Percentiles rank a stretch among this genome's conserved stretches.
phyloP scores from a whole-genome alignment of 1,140 invertebrate genomes.

The Delia radicum region DNA sequence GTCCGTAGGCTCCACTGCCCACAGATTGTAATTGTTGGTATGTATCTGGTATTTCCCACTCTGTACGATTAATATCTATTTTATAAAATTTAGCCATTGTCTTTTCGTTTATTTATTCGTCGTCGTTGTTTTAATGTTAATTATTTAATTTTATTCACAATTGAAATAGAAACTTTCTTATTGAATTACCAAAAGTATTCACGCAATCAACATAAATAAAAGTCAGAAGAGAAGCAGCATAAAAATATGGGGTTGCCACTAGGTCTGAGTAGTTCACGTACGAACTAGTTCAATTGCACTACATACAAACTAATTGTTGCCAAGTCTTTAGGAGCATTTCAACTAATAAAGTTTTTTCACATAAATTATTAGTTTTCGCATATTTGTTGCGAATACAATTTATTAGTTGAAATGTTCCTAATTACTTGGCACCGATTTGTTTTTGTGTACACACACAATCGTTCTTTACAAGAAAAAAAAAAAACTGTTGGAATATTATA shows the following conservation, averaged over 20 bases:
- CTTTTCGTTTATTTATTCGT: neutral
- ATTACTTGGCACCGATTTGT: too few relatives aligned
- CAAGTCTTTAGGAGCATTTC: too few relatives aligned
- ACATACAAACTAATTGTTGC: too few relatives aligned
- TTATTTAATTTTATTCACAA: neutral
- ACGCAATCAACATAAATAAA: neutral
- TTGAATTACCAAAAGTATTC: neutral
- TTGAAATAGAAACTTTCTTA: slow-evolving; percentile 8
- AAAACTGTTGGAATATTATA: too few relatives aligned
- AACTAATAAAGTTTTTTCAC: too few relatives aligned
- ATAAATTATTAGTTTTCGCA: too few relatives aligned
- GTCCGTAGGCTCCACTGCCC: slow-evolving; percentile 96
- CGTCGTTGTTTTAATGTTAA: neutral
- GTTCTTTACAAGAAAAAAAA: too few relatives aligned
- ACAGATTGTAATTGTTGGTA: slow-evolving; percentile 92
- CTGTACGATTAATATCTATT: slow-evolving; percentile 92
- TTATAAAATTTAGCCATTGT: slow-evolving; percentile 67
- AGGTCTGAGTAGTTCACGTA: too few relatives aligned
- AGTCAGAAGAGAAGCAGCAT: neutral
- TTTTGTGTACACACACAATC: too few relatives aligned
- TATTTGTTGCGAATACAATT: too few relatives aligned
- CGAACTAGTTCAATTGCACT: too few relatives aligned
- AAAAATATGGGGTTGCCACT: neutral
- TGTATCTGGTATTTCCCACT: slow-evolving; percentile 93
- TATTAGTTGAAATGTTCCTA: too few relatives aligned